Evolutionary conservation across 2,888 invertebrate species (phyloP), one percentile per base, ranked within the genome.

Genomic region (Melieria crassipennis): DNA sequence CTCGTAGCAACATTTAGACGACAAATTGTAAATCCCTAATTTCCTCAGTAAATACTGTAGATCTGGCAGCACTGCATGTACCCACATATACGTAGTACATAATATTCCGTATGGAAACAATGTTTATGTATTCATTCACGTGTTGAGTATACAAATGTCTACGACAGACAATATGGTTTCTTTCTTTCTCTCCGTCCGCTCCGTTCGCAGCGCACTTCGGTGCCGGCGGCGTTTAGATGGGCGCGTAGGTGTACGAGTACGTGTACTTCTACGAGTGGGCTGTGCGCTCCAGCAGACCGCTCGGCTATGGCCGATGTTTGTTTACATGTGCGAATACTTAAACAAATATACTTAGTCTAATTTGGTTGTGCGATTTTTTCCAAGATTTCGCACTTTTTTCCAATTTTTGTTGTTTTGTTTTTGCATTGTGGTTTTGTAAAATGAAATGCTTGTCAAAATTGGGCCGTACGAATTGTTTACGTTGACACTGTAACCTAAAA

Each of bases 91-190:
- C 30, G 30, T 30, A 30, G 30, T 30, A 30, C 30, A 30, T 30
- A 30, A 30, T 30, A 30, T 30, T 30, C 30, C 30, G 30, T 3
- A 30, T 30, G 3, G 2, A 30, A 30, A 30, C 30, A 30, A 30
- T 30, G 30, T 30, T 30, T 30, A 30, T 30, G 30, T 30, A 30
- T 30, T 30, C 30, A 30, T 30, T 30, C 30, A 30, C 30, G 30
- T 30, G 30, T 30, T 30, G 30, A 30, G 30, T 30, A 30, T 30
- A 30, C 30, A 30, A 30, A 30, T 30, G 30, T 46, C 42, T 4
- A 61, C 42, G 61, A 45, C 55, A 63, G 56, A 69, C 73, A 74
- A 72, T 74, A 65, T 70, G 72, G 72, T 70, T 74, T 74, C 52
- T 68, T 67, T 71, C 70, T 64, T 64, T 63, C 10, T 16, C 46